These are phyloP conservation scores for Larimichthys crocea DNA, from an alignment of 2,113 vertebrate genomes.

Conservation along the genomic window DNA sequence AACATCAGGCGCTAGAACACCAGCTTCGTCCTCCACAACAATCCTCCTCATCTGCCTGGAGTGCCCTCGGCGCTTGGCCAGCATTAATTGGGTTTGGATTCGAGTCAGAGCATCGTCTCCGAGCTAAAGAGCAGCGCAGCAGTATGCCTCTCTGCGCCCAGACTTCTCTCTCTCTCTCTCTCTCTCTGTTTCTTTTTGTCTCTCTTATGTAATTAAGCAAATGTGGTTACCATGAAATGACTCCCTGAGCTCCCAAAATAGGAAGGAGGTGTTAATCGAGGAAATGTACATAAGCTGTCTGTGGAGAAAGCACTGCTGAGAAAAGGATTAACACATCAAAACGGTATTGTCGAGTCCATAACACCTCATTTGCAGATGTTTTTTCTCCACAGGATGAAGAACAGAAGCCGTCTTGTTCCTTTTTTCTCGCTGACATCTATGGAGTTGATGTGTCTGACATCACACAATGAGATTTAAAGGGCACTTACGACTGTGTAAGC, in stretches of 20 bases:
- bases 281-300: constrained; percentile 57
- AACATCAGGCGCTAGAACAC: constrained; percentile 32
- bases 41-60: constrained; percentile 40
- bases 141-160: constrained; percentile 46
- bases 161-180: constrained; percentile 28
- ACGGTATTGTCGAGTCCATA: constrained; percentile 3
- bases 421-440: constrained; percentile 12
- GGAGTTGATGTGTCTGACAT: constrained; percentile 35
- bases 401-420: constrained; percentile 1
- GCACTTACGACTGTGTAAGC: constrained; percentile 6
- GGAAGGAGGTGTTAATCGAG: constrained; percentile 66
- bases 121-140: constrained; percentile 41
- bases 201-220: constrained; percentile 77
- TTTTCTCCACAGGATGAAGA: constrained; percentile 13
- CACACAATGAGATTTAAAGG: constrained; percentile 18
- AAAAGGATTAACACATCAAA: constrained; percentile 48
- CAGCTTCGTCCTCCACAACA: constrained; percentile 20
- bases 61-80: constrained; percentile 51
- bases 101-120: constrained; percentile 45
- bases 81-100: constrained; percentile 61
- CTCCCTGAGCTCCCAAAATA: constrained; percentile 70
- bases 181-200: constrained; percentile 48
- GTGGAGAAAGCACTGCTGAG: constrained; percentile 48
- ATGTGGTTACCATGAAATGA: constrained; percentile 64
- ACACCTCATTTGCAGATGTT: constrained; percentile 39